Conservation (phyloP, 2,113 vertebrate species). For the Limanda limanda region DNA sequence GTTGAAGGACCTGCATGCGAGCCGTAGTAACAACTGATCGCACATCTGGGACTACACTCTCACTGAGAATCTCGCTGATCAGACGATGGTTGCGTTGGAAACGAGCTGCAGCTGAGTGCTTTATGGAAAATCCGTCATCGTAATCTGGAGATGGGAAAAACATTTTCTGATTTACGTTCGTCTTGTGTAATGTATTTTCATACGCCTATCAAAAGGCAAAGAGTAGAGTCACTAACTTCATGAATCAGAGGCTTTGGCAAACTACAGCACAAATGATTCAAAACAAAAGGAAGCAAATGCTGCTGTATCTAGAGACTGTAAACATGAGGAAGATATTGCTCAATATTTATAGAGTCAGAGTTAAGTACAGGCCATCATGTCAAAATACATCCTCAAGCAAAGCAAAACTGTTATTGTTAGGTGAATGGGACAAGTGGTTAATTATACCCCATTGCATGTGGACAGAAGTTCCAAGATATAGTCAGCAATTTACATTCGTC, state of each 20-base stretch:
- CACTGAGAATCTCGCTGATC: constrained; percentile 98
- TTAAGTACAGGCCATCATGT: constrained; percentile 51
- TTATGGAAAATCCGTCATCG: constrained; percentile 97
- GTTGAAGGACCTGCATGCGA: constrained; percentile 98
- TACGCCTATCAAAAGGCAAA: constrained; percentile 7
- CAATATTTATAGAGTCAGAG: constrained; percentile 53
- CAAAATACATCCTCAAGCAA: constrained; percentile 45
- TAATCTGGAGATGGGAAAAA: constrained; percentile 86
- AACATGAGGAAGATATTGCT: constrained; percentile 37
- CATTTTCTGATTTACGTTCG: not conserved
- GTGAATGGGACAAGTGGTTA: constrained; percentile 41
- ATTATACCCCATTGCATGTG: constrained; percentile 42
- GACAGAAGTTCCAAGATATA: constrained; percentile 41
- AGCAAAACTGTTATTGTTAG: constrained; percentile 32
- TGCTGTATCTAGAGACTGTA: constrained; percentile 19
- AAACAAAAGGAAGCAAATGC: constrained; percentile 16
- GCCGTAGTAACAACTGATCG: constrained; percentile 97
- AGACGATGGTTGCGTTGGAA: constrained; percentile 98
- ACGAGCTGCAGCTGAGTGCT: constrained; percentile 94
- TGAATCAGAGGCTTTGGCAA: not conserved
- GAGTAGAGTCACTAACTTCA: not conserved
- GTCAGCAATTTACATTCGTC: constrained; percentile 46
- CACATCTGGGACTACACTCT: constrained; percentile 97
- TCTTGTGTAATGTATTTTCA: not conserved
- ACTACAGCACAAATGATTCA: not conserved